Percentiles rank a stretch among this genome's conserved stretches.
Conservation (phyloP, 2,888 invertebrate genomes). For the Caenorhabditis zanzibari region DNA sequence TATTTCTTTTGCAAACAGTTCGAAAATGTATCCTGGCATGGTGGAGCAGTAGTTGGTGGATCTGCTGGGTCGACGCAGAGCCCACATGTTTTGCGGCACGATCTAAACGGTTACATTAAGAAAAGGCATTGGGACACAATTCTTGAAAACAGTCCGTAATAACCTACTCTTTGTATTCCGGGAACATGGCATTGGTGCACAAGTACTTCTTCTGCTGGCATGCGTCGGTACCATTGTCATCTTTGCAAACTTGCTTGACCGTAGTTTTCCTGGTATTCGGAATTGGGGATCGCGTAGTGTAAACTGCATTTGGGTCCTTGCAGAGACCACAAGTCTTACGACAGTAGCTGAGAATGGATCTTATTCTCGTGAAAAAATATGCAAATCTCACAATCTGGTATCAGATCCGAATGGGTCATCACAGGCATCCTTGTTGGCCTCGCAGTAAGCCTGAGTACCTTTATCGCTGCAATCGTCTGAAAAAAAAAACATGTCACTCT, state of each 20-base stretch:
- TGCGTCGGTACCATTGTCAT: slow-evolving; percentile 4
- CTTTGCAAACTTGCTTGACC: not conserved
- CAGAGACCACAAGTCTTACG: slow-evolving; percentile 43
- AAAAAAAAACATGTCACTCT: not conserved
- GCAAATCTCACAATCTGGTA: slow-evolving; percentile 7
- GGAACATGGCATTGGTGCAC: slow-evolving; percentile 44
- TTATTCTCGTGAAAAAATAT: not conserved
- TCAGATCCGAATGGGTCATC: slow-evolving; percentile 15
- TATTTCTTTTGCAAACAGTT: slow-evolving; percentile 31
- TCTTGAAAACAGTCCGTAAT: too few species aligned
- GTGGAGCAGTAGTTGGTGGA: slow-evolving; percentile 7
- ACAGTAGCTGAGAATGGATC: slow-evolving; percentile 25
- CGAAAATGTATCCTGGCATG: slow-evolving; percentile 10
- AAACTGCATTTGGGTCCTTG: slow-evolving; percentile 25
- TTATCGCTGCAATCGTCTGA: slow-evolving; percentile 26
- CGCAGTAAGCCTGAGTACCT: slow-evolving; percentile 28
- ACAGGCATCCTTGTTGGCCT: slow-evolving; percentile 15
- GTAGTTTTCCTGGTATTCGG: not conserved
- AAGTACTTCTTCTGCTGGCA: slow-evolving; percentile 37
- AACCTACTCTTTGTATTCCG: slow-evolving; percentile 31
- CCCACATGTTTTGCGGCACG: slow-evolving; percentile 32
- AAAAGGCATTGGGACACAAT: too few species aligned
- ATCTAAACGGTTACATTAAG: too few species aligned
- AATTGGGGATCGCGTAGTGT: slow-evolving; percentile 10
- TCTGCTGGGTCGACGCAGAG: slow-evolving; percentile 31